phyloP scores from a whole-genome alignment of 1,140 invertebrate genomes.

The Drosophila lini region DNA sequence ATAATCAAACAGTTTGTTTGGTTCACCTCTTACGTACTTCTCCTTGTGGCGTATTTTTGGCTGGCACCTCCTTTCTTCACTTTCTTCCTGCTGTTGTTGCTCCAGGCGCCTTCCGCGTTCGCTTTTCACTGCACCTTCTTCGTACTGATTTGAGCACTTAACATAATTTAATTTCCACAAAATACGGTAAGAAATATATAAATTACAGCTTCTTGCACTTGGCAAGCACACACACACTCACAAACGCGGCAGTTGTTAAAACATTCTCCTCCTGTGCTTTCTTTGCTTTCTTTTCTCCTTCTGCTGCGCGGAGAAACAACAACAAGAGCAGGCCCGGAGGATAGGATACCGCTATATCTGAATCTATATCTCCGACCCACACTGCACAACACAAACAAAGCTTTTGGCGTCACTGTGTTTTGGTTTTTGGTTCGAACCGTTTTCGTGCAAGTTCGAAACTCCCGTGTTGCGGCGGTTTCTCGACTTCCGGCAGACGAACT shows the following conservation, averaged over 20 bases:
- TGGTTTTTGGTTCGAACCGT: constrained; percentile 16
- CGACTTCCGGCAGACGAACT: background rate
- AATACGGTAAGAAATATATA: constrained; percentile 51
- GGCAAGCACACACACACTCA: constrained; percentile 53
- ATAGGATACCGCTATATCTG: constrained; percentile 48
- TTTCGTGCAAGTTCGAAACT: constrained; percentile 7
- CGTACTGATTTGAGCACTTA: constrained; percentile 69
- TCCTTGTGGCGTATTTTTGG: constrained; percentile 5
- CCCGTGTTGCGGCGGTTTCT: background rate
- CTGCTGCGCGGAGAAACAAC: too few relatives aligned
- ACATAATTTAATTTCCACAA: constrained; percentile 78
- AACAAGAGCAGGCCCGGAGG: constrained; percentile 39
- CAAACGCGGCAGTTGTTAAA: constrained; percentile 23
- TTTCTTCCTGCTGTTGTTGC: constrained; percentile 31
- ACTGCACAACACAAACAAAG: constrained; percentile 26
- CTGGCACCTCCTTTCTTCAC: constrained; percentile 34
- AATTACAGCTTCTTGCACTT: constrained; percentile 64
- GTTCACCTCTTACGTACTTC: constrained; percentile 47
- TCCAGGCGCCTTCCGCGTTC: constrained; percentile 33
- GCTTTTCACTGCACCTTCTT: constrained; percentile 55
- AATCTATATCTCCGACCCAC: constrained; percentile 31
- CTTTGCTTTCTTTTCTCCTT: constrained; percentile 36
- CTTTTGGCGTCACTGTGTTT: constrained; percentile 31
- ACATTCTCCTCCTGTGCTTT: constrained; percentile 45
- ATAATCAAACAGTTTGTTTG: constrained; percentile 47